Conservation (phyloP, 2,888 invertebrate species). For the Serripes groenlandicus region DNA sequence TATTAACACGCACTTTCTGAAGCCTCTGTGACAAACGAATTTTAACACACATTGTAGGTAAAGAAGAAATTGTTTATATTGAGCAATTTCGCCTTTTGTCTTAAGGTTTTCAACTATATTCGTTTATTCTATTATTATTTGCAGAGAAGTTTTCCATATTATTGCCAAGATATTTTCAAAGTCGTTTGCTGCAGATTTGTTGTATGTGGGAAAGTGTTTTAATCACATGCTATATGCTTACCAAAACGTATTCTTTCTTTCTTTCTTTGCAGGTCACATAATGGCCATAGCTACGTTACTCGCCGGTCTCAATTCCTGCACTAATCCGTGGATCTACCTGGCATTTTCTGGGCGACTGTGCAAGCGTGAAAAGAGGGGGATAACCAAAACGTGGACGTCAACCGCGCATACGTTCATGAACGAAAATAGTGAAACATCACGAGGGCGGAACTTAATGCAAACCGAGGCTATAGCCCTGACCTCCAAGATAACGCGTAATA, state of each 20-base stretch:
- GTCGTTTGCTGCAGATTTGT: too few species aligned
- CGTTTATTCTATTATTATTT: too few species aligned
- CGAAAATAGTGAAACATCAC: conserved; percentile 45
- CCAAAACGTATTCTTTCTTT: background rate
- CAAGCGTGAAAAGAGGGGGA: conserved; percentile 14
- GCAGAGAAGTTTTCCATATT: too few species aligned
- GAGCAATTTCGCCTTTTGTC: background rate
- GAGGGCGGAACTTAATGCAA: conserved; percentile 45
- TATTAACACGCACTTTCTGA: too few species aligned
- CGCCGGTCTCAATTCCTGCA: conserved; percentile 90
- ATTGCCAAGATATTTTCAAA: too few species aligned
- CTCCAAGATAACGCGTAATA: background rate
- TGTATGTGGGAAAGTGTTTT: too few species aligned
- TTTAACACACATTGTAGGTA: background rate
- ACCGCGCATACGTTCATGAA: conserved; percentile 50
- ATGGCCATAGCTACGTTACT: conserved; percentile 75
- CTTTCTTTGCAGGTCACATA: conserved; percentile 66
- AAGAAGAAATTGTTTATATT: background rate
- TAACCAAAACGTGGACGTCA: conserved; percentile 54
- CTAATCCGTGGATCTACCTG: conserved; percentile 88
- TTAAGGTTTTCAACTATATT: background rate
- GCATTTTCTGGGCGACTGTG: conserved; percentile 83
- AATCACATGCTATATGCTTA: too few species aligned
- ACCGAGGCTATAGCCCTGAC: conserved; percentile 30
- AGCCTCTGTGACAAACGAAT: too few species aligned